Percentiles rank a stretch among this genome's conserved stretches.
phyloP scores from a whole-genome alignment of 2,888 invertebrate genomes.

The Itoplectis maculator region DNA sequence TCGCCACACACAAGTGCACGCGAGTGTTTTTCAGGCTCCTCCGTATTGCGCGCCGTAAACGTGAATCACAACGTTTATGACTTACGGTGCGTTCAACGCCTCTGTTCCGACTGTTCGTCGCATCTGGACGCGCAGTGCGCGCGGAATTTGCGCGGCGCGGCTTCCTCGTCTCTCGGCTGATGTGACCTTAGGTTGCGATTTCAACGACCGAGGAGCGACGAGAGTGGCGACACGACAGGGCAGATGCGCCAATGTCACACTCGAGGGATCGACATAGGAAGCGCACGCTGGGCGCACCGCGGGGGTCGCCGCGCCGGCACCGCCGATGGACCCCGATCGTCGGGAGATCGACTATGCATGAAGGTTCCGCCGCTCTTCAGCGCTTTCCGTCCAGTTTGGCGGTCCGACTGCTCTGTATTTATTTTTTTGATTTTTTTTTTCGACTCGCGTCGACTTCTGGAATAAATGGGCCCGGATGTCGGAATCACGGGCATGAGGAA shows the following conservation, averaged over 20 bases:
- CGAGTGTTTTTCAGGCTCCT: too few species aligned
- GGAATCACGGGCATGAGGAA: constrained; percentile 1
- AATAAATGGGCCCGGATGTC: not conserved
- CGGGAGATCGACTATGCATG: constrained; percentile 50
- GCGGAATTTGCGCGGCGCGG: constrained; percentile 15
- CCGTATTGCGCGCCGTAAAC: too few species aligned
- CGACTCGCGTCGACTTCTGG: not conserved
- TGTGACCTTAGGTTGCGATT: constrained; percentile 3
- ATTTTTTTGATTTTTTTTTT: constrained; percentile 28
- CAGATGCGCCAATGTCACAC: constrained; percentile 81
- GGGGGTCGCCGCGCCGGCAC: constrained; percentile 55
- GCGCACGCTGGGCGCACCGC: constrained; percentile 57
- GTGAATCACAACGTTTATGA: not conserved
- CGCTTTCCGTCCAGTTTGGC: constrained; percentile 1
- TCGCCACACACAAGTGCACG: too few species aligned
- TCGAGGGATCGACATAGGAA: constrained; percentile 70
- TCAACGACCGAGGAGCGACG: not conserved
- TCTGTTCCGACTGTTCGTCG: too few species aligned
- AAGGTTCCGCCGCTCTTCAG: not conserved
- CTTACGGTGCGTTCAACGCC: too few species aligned
- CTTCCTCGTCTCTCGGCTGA: not conserved
- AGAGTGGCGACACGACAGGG: constrained; percentile 16
- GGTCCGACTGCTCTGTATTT: constrained; percentile 11
- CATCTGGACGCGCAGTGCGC: not conserved
- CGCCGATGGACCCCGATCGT: constrained; percentile 3